Percentiles rank a stretch among this genome's conserved stretches.
Conservation (phyloP, 1,140 invertebrate genomes). For the Scylla paramamosain region DNA sequence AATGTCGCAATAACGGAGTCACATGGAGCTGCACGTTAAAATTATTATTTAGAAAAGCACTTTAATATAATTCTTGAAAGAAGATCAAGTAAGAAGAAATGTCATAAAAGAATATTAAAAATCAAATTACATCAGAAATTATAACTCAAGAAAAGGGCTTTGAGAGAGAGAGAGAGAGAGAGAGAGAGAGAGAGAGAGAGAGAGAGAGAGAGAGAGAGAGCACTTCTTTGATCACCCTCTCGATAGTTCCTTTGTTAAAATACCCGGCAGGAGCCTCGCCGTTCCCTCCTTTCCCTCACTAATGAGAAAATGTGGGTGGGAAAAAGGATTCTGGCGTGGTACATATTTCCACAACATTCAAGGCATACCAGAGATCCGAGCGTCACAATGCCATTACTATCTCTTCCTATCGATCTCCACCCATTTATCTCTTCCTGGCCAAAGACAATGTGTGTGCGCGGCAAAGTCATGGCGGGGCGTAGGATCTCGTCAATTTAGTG, state of each 20-base stretch:
- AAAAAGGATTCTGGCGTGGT: not conserved
- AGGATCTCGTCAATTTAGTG: no score
- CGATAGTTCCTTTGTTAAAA: conserved; percentile 4
- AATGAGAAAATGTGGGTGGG: not conserved
- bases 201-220: conserved; percentile 3
- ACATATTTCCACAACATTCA: not conserved
- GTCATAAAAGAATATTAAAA: no score
- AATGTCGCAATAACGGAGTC: no score
- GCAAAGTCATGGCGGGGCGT: no score
- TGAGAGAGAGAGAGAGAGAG: not conserved
- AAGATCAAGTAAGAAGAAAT: no score
- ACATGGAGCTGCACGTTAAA: no score
- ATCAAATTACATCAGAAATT: no score
- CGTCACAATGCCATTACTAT: not conserved
- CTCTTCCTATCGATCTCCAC: not conserved
- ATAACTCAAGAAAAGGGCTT: no score
- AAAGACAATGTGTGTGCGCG: no score
- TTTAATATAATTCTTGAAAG: no score
- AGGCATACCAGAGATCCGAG: not conserved
- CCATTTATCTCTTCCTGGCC: no score
- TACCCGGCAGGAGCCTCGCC: not conserved
- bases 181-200: not conserved
- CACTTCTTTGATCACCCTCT: not conserved
- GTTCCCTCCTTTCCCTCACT: not conserved
- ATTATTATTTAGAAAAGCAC: no score